Percentiles rank a stretch among this genome's conserved stretches.
These are phyloP conservation scores for Brachyptera putata DNA, from an alignment of 2,888 invertebrate genomes.

Conservation along the genomic window DNA sequence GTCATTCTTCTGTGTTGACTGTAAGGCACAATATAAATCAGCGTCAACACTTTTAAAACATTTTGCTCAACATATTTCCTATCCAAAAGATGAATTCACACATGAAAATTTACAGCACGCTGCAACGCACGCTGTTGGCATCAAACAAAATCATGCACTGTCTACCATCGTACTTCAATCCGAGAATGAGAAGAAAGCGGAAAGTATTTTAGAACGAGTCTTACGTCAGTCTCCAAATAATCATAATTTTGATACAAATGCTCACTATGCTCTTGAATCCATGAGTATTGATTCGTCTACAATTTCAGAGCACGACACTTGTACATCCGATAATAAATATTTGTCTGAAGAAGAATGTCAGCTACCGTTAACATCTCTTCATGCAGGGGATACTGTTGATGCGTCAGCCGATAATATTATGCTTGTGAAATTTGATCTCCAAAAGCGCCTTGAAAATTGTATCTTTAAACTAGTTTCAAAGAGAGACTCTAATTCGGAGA, in stretches of 20 bases:
- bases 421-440: constrained; percentile 34
- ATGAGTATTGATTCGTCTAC: constrained; percentile 8
- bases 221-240: constrained; percentile 10
- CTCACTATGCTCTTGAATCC: not conserved
- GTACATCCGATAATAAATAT: not conserved
- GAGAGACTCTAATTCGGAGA: constrained; percentile 5
- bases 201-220: constrained; percentile 8
- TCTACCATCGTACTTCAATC: not conserved
- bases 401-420: constrained; percentile 25
- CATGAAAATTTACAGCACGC: too few relatives aligned
- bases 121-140: too few relatives aligned
- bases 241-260: too few relatives aligned
- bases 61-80: constrained; percentile 42
- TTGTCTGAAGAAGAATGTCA: constrained; percentile 5
- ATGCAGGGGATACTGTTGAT: not conserved
- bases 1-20: constrained; percentile 39
- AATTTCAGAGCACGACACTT: constrained; percentile 3
- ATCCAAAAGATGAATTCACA: too few relatives aligned
- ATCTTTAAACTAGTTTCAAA: constrained; percentile 32
- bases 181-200: not conserved
- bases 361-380: not conserved
- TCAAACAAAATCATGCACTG: not conserved
- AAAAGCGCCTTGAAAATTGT: constrained; percentile 36
- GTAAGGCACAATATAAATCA: constrained; percentile 39
- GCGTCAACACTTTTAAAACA: constrained; percentile 43